Percentiles rank a stretch among this genome's conserved stretches.
phyloP scores from a whole-genome alignment of 1,140 invertebrate species.

The Odontomachus brunneus region DNA sequence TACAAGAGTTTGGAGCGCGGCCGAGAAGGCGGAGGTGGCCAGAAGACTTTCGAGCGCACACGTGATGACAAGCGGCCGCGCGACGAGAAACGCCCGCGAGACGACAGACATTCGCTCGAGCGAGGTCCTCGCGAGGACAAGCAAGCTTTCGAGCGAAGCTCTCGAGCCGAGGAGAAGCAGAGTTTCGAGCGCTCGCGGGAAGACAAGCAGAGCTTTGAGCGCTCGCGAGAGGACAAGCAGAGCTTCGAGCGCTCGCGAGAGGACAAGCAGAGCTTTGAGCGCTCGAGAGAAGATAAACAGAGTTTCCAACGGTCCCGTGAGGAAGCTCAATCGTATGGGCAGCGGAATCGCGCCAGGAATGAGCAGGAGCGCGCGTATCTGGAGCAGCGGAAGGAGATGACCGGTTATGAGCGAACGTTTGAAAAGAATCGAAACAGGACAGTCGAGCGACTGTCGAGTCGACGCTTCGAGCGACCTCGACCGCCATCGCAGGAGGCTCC shows the following conservation, averaged over 20 bases:
- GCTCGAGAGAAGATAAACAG: neutral
- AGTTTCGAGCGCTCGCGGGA: slow-evolving; percentile 18
- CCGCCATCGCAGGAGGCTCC: slow-evolving; percentile 83
- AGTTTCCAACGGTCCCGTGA: slow-evolving; percentile 27
- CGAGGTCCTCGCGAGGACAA: slow-evolving; percentile 48
- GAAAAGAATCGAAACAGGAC: slow-evolving; percentile 80
- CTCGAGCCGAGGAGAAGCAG: slow-evolving; percentile 22
- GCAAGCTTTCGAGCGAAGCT: slow-evolving; percentile 53
- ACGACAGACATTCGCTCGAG: slow-evolving; percentile 23
- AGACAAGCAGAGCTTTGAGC: slow-evolving; percentile 59
- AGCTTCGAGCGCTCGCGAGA: neutral
- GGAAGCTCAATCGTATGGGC: slow-evolving; percentile 39
- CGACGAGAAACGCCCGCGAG: slow-evolving; percentile 10
- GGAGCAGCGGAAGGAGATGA: slow-evolving; percentile 29
- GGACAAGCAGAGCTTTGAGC: slow-evolving; percentile 11
- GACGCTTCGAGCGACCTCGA: slow-evolving; percentile 81
- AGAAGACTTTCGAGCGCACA: neutral
- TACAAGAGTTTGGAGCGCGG: slow-evolving; percentile 41
- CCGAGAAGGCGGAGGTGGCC: neutral
- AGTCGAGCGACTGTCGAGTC: slow-evolving; percentile 73
- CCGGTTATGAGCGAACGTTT: slow-evolving; percentile 68
- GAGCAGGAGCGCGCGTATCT: slow-evolving; percentile 41
- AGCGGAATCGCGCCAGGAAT: slow-evolving; percentile 16
- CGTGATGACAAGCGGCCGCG: slow-evolving; percentile 32
- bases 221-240: slow-evolving; percentile 75